Evolutionary conservation across 2,797 vertebrate genomes (phyloP).

Genomic region (Enteromius thamalakanensis): DNA sequence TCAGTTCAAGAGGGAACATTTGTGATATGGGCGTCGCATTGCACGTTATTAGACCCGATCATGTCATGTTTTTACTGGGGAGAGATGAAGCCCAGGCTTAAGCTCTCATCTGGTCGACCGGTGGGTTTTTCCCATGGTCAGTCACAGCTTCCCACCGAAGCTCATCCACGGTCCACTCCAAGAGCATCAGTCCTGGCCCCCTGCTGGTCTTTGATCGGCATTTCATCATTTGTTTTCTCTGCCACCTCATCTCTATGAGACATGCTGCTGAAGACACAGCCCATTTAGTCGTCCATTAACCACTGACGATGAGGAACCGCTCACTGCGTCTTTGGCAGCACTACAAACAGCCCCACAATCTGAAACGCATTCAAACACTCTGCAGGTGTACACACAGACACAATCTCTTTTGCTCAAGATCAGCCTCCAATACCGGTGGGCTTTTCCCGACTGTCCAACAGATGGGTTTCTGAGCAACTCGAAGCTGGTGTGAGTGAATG

Average conservation of each 20-base stretch:
- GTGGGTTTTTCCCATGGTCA: conserved; percentile 38
- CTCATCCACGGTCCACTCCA: conserved; percentile 60
- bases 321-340: conserved; percentile 57
- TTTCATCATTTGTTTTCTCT: conserved; percentile 65
- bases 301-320: conserved; percentile 49
- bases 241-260: conserved; percentile 54
- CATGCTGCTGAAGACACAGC: conserved; percentile 49
- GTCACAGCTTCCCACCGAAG: conserved; percentile 55
- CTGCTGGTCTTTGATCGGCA: conserved; percentile 66
- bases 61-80: conserved; percentile 41
- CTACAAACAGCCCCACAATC: conserved; percentile 48
- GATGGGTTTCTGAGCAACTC: conserved; percentile 32
- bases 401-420: conserved; percentile 38
- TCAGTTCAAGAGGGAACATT: conserved; percentile 30
- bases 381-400: conserved; percentile 56
- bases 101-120: conserved; percentile 22
- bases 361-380: conserved; percentile 58
- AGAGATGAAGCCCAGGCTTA: conserved; percentile 37
- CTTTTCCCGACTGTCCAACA: conserved; percentile 34
- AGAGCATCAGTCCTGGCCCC: conserved; percentile 64
- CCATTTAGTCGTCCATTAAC: conserved; percentile 42
- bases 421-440: conserved; percentile 32
- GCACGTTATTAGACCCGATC: conserved; percentile 37
- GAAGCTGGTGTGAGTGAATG: conserved; percentile 46
- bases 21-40: conserved; percentile 16